These are phyloP conservation scores for Ennomos fuscantarius DNA, from an alignment of 2,888 invertebrate genomes.

Conservation along the genomic window DNA sequence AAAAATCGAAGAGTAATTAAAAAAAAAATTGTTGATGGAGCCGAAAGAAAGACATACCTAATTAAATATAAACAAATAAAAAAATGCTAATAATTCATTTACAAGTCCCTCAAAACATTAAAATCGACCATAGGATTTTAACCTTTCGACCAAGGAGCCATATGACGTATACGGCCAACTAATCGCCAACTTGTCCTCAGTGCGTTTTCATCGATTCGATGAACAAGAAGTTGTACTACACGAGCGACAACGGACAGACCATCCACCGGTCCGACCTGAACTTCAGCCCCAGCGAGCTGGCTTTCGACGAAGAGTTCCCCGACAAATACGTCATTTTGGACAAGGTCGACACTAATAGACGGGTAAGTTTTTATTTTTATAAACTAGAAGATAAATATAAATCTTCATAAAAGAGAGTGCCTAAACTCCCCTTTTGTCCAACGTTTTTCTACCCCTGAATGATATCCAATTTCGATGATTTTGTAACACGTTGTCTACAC, in stretches of 20 bases:
- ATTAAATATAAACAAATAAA: no score
- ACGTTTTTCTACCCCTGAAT: no score
- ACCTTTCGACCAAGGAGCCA: no score
- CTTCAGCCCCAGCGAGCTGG: constrained; percentile 92
- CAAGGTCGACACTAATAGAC: constrained; percentile 87
- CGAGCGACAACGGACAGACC: constrained; percentile 89
- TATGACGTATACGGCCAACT: neutral
- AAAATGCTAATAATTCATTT: no score
- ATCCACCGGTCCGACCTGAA: constrained; percentile 86
- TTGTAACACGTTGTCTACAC: no score
- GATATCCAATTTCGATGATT: no score
- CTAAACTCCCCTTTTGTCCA: neutral
- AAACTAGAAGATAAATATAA: neutral
- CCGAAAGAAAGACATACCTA: no score
- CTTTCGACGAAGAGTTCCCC: constrained; percentile 90
- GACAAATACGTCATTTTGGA: constrained; percentile 90
- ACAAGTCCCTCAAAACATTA: no score
- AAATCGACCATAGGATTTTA: no score
- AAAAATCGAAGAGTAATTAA: no score
- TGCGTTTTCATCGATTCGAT: constrained; percentile 93
- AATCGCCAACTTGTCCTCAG: constrained; percentile 71
- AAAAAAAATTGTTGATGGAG: no score
- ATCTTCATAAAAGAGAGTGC: no score
- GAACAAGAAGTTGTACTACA: constrained; percentile 91
- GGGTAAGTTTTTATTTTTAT: constrained; percentile 76